Conservation (phyloP, 1,140 invertebrate genomes). For the Drosophila setifemur region DNA sequence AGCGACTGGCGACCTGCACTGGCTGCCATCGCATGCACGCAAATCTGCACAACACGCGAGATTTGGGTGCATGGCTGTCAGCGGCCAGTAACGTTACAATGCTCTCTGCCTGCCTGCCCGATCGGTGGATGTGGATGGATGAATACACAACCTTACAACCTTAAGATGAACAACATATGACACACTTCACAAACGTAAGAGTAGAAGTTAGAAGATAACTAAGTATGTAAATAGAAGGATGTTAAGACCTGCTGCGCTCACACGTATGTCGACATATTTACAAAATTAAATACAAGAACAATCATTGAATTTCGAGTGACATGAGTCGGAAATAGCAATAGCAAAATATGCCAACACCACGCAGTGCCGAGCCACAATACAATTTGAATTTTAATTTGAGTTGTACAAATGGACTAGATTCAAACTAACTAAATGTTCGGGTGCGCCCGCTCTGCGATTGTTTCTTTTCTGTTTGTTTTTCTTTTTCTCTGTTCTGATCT, state of each 20-base stretch:
- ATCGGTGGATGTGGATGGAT: background rate
- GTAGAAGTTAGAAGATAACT: conserved; percentile 33
- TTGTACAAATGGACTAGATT: conserved; percentile 54
- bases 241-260: conserved; percentile 53
- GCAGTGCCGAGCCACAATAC: conserved; percentile 61
- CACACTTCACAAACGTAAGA: conserved; percentile 34
- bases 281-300: conserved; percentile 72
- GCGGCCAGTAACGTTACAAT: conserved; percentile 63
- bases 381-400: conserved; percentile 43
- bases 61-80: conserved; percentile 57
- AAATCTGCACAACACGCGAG: conserved; percentile 75
- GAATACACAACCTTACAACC: conserved; percentile 32
- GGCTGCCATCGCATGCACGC: conserved; percentile 55
- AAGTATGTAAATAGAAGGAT: conserved; percentile 12
- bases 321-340: conserved; percentile 26
- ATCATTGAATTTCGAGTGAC: conserved; percentile 48
- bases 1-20: conserved; percentile 41
- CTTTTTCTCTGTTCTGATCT: conserved; percentile 41
- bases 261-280: conserved; percentile 76
- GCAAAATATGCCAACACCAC: conserved; percentile 78
- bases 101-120: conserved; percentile 54
- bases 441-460: conserved; percentile 31
- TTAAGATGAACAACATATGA: conserved; percentile 40
- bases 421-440: conserved; percentile 45
- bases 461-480: conserved; percentile 10